Evolutionary conservation across 1,140 invertebrate genomes (phyloP), one percentile per base, ranked within the genome.

Genomic region (Drosophila funebris): DNA sequence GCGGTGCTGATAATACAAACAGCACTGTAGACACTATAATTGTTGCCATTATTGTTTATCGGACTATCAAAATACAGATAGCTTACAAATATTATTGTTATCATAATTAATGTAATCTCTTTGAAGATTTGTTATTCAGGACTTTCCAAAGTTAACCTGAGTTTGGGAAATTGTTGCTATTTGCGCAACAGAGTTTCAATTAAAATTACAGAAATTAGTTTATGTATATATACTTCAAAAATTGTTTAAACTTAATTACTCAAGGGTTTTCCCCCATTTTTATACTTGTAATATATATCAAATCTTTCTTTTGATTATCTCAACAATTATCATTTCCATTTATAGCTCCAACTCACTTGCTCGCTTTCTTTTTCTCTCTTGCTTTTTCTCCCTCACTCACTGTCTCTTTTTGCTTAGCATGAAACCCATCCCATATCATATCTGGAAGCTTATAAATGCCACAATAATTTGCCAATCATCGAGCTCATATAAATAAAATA

Each of bases 381-480:
- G 5, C 5, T 13, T 22, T 13, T 48, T 7, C 24, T 29, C 7
- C 22, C 44, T n/a, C 4, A 4, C 6, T 27, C 2, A 9, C n/a
- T 14, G 22, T 14, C 13, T 27, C 44, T 48, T 48, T 8, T 9
- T 24, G 16, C 22, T 20, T 6, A 1, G 31, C n/a, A n/a, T n/a
- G 36, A 50, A 67, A n/a, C 37, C 77, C 70, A 81, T 81, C 58
- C 62, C 43, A 37, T 78, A 82, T 82, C 79, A 82, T 82, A 81
- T 81, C 69, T 64, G 29, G 64, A 20, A 36, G 63, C 37, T 70
- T 60, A 70, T 73, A 75, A 80, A 79, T 71, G 56, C 60, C 53
- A 7, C 61, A 54, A 50, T 78, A 78, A 83, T 83, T 83, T 78
- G 71, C 72, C 79, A 78, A 83, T 83, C 71, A 74, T 67, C 22